Evolutionary conservation across 1,140 invertebrate genomes (phyloP).

Genomic region (Periplaneta americana): DNA sequence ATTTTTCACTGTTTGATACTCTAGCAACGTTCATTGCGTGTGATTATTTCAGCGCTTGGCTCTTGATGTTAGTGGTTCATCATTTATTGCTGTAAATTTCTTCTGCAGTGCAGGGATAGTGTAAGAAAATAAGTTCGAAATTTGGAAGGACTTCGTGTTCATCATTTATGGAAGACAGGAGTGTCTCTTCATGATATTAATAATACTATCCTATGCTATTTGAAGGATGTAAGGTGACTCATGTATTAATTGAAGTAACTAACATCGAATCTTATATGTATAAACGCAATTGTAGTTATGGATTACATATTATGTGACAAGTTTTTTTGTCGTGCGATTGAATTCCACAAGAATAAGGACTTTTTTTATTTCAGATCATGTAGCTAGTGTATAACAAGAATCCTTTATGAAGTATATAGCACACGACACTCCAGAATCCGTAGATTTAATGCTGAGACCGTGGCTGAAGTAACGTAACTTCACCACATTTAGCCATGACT

Average conservation of each 20-base stretch:
- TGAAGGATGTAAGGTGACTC: too few species aligned
- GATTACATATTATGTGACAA: neutral
- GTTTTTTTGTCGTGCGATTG: neutral
- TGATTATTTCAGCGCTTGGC: neutral
- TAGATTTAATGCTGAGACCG: slow-evolving; percentile 12
- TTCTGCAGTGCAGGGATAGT: neutral
- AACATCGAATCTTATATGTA: too few species aligned
- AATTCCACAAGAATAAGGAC: neutral
- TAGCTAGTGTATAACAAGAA: slow-evolving; percentile 40
- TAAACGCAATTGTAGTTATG: neutral
- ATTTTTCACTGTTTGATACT: neutral
- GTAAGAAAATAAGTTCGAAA: neutral
- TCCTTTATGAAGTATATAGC: slow-evolving; percentile 12
- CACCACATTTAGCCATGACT: slow-evolving; percentile 40
- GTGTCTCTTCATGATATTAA: neutral
- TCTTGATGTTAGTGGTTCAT: neutral
- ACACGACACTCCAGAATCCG: neutral
- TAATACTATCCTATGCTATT: too few species aligned
- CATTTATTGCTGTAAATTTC: neutral
- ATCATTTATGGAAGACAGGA: neutral
- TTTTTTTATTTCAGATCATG: slow-evolving; percentile 39
- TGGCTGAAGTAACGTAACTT: slow-evolving; percentile 4
- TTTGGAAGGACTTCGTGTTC: neutral
- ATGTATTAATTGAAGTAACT: too few species aligned
- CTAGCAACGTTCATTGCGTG: neutral